Evolutionary conservation across 2,797 vertebrate genomes (phyloP).

Genomic region (Amazonetta brasiliensis): DNA sequence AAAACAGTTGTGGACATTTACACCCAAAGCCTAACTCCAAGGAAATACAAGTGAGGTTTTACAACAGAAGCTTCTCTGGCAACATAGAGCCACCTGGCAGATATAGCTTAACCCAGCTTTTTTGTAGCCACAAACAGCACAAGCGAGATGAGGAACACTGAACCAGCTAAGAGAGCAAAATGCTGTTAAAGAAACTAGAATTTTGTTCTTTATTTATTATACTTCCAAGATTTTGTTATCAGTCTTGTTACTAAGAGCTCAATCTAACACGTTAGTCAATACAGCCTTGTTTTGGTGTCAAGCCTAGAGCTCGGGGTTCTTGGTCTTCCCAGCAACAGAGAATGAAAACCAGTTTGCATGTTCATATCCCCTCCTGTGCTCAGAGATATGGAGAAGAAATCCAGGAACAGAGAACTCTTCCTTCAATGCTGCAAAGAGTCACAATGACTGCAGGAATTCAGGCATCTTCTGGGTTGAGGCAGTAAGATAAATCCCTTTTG

Average conservation of each 20-base stretch:
- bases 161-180: neutral
- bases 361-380: neutral
- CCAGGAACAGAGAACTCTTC: neutral
- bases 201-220: neutral
- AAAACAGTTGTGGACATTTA: neutral
- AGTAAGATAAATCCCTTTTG: neutral
- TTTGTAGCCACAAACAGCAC: neutral
- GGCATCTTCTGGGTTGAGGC: neutral
- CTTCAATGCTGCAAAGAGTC: neutral
- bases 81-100: neutral
- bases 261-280: neutral
- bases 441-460: accelerated
- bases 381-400: neutral
- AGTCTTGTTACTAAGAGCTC: neutral
- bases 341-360: neutral
- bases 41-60: neutral
- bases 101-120: accelerated
- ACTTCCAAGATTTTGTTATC: neutral
- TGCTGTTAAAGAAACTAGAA: neutral
- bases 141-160: neutral
- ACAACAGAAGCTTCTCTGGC: neutral
- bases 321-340: neutral
- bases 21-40: neutral
- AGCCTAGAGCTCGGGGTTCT: neutral
- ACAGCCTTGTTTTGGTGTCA: neutral